Percentiles rank a stretch among this genome's conserved stretches.
phyloP scores from a whole-genome alignment of 2,797 vertebrate genomes.

The Chromobotia macracanthus region DNA sequence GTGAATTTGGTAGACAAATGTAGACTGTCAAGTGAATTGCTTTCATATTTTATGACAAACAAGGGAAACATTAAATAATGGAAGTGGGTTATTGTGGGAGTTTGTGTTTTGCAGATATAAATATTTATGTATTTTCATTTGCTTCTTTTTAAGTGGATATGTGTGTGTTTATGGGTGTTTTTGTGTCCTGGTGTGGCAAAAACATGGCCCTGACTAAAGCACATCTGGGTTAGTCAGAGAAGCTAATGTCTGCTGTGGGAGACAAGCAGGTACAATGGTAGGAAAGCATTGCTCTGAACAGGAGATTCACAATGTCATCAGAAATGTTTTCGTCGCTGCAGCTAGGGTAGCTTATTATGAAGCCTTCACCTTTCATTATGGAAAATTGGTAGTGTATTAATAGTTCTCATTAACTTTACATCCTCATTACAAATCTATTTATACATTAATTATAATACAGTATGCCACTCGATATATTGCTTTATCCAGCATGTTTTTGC shows the following conservation, averaged over 20 bases:
- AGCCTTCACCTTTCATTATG: slow-evolving; percentile 84
- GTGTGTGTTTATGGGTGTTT: slow-evolving; percentile 4
- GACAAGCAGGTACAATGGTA: slow-evolving; percentile 85
- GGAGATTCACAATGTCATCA: slow-evolving; percentile 81
- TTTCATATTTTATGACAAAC: not conserved
- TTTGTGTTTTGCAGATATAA: not conserved
- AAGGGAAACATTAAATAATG: not conserved
- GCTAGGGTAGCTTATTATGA: slow-evolving; percentile 86
- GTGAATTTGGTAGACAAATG: no score
- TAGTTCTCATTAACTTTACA: slow-evolving; percentile 18
- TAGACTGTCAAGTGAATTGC: not conserved
- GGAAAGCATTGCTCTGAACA: slow-evolving; percentile 78
- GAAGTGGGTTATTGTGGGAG: not conserved
- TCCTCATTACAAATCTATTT: not conserved
- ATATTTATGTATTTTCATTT: no score
- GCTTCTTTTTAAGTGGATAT: not conserved
- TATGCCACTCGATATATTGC: not conserved
- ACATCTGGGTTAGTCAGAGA: slow-evolving; percentile 78
- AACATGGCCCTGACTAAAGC: slow-evolving; percentile 81
- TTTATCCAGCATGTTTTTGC: not conserved
- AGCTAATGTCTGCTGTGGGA: slow-evolving; percentile 81
- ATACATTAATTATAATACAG: slow-evolving; percentile 1
- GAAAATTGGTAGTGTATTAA: slow-evolving; percentile 70
- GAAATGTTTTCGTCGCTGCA: slow-evolving; percentile 87
- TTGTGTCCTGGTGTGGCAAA: slow-evolving; percentile 66